Evolutionary conservation across 2,888 invertebrate species (phyloP), one percentile per base, ranked within the genome.

Genomic region (Omphaloscelis lunosa): DNA sequence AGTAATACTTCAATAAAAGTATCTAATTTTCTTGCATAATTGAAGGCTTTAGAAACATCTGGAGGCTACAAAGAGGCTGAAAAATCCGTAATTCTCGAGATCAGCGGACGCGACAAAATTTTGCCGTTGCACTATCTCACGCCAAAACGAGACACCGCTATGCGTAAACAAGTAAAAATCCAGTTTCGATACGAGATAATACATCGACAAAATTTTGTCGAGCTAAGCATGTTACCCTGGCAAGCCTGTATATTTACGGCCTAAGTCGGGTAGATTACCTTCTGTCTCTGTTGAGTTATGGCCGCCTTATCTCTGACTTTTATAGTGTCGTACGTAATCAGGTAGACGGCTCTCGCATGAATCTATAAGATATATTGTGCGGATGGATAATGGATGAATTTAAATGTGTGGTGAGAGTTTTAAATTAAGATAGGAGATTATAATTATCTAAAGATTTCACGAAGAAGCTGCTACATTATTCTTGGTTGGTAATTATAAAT

Each of bases 221-320:
- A 27, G 17, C 39, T 23, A 15, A 48, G 81, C 27, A 56, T 79
- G 56, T 51, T 23, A 63, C 51, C 27, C 69, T 34, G 45, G 72
- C 53, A 59, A 65, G 77, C 72, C 63, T 75, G 80, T 81, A 86
- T 88, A 89, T 90, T 89, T 88, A 88, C 83, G 75, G 84, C 72
- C 69, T 58, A 76, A 77, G 76, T 80, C 79, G 73, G 70, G 79
- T 80, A 88, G 86, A 91, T 90, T 90, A 90, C 91, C 81, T 88
- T 80, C 90, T 86, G 89, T 84, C 86, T 79, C 82, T 77, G 69
- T 86, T 89, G 84, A 90, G 82, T 89, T 90, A 90, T 83, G 41
- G 77, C 69, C 34, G 82, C 73, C 84, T 88, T 91, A 90, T 90
- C 90, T 89, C 68, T 66, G 85, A 89, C 83, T 88, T 91, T 89